Evolutionary conservation across 2,113 vertebrate species (phyloP), one percentile per base, ranked within the genome.

Genomic region (Xyrauchen texanus): DNA sequence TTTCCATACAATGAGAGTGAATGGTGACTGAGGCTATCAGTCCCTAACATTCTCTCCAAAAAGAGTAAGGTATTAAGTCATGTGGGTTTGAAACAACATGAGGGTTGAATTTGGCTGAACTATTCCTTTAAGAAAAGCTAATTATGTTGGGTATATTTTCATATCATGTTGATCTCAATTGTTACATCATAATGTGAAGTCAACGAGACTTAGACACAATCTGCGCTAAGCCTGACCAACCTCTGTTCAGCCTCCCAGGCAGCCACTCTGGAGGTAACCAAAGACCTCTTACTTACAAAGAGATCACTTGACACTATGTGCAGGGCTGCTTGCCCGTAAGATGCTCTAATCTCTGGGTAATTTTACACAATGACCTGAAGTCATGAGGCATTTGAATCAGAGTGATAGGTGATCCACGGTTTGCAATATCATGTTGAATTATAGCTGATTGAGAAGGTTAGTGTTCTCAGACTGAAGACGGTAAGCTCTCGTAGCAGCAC

Each of bases 341-440:
- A 77, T 81, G 76, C 55, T 53, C 62, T 81, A 63, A 79, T 86
- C 77, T 79, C 77, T 7, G 65, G 51, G 66, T 71, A 63, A 51
- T 68, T 69, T 78, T 81, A 74, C 52, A 70, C 58, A 70, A 47
- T 63, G 68, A 53, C 74, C 64, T 34, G 68, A 51, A 74, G 57
- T 52, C 65, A 57, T 55, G 12, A 68, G 49, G 68, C 47, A 63
- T 79, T 71, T 21, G 55, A 15, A 13, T 12, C n/a, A n/a, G n/a
- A n/a, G n/a, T n/a, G 65, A 78, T 16, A 47, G 58, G 57, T 8
- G 45, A n/a, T n/a, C n/a, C n/a, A n/a, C n/a, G n/a, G n/a, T n/a
- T n/a, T n/a, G n/a, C n/a, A n/a, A n/a, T n/a, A n/a, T n/a, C n/a
- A n/a, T n/a, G n/a, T n/a, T n/a, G n/a, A n/a, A n/a, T n/a, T n/a